Evolutionary conservation across 2,888 invertebrate genomes (phyloP).

Genomic region (Nebria salina): DNA sequence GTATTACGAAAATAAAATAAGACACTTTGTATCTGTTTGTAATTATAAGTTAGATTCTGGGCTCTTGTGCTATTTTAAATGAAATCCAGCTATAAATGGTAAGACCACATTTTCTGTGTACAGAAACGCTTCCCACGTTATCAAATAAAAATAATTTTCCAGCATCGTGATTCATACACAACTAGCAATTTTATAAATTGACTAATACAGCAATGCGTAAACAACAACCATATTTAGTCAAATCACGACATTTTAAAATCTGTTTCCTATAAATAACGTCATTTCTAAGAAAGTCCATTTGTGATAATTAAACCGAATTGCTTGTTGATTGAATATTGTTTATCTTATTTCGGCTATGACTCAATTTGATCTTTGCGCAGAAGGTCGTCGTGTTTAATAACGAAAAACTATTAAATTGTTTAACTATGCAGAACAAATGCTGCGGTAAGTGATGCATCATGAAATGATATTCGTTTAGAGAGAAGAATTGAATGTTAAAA

Average conservation of each 20-base stretch:
- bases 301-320: not conserved
- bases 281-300: not conserved
- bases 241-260: not conserved
- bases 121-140: not conserved
- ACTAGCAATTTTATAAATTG: not conserved
- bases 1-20: not conserved
- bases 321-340: constrained; percentile 10
- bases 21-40: not conserved
- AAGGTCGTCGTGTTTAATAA: not conserved
- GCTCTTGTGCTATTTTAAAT: not conserved
- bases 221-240: not conserved
- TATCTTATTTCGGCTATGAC: not conserved
- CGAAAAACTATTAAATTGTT: not conserved
- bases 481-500: too few species aligned
- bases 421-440: too few species aligned
- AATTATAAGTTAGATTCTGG: not conserved
- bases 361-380: not conserved
- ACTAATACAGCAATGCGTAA: not conserved
- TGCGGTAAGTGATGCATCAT: too few species aligned
- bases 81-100: not conserved
- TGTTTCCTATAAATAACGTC: constrained; percentile 13
- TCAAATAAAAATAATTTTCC: not conserved
- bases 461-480: too few species aligned
- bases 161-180: not conserved
- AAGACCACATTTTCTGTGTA: constrained; percentile 1